Evolutionary conservation across 2,113 vertebrate genomes (phyloP).

Genomic region (Isichthys henryi): DNA sequence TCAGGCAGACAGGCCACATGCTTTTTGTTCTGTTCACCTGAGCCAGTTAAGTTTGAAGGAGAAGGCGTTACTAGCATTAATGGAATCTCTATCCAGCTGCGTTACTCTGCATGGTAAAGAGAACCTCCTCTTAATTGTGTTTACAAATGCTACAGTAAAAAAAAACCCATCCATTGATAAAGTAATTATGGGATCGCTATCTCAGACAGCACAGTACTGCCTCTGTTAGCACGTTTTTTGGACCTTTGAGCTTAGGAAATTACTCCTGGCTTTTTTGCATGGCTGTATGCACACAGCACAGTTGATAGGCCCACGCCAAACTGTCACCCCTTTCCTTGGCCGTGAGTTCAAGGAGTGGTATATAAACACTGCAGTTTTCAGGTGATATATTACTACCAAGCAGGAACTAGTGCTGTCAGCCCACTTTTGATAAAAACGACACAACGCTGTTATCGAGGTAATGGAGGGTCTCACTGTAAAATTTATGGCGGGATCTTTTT

Average conservation of each 20-base stretch:
- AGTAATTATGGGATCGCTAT: not conserved
- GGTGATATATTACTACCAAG: not conserved
- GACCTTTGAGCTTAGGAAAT: not conserved
- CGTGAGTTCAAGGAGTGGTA: not conserved
- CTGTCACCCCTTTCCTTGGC: not conserved
- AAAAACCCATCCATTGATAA: not conserved
- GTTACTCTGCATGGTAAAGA: not conserved
- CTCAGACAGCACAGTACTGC: not conserved
- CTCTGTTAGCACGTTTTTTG: not conserved
- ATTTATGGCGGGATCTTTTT: not conserved
- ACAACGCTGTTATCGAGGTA: not conserved
- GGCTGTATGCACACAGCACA: not conserved
- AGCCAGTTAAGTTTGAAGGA: not conserved
- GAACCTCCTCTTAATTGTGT: not conserved
- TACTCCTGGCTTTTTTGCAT: not conserved
- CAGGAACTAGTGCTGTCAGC: not conserved
- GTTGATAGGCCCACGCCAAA: not conserved
- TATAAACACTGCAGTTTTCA: not conserved
- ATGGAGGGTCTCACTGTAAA: not conserved
- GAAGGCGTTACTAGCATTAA: not conserved
- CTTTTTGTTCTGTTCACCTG: not conserved
- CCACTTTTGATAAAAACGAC: not conserved
- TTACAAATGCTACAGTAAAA: not conserved
- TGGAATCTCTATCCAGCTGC: not conserved
- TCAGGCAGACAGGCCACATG: not conserved